Evolutionary conservation across 2,888 invertebrate genomes (phyloP).

Genomic region (Microctonus aethiopoides): DNA sequence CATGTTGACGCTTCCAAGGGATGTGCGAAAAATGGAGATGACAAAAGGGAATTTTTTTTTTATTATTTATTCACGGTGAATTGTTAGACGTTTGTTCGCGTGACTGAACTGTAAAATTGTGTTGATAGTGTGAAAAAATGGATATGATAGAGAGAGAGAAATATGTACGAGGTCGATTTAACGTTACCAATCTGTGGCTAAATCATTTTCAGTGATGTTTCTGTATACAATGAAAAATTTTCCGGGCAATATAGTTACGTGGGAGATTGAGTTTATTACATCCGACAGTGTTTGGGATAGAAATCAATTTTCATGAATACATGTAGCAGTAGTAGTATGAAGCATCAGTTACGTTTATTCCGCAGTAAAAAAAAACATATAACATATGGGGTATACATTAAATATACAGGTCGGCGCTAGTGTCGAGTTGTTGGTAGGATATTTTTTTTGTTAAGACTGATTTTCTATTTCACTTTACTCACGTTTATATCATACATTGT

Average conservation of each 20-base stretch:
- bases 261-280: neutral
- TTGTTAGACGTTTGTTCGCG: neutral
- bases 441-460: neutral
- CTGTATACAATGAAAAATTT: neutral
- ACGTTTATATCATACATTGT: neutral
- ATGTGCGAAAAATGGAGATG: neutral
- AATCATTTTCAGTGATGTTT: neutral
- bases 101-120: neutral
- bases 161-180: neutral
- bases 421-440: conserved; percentile 3
- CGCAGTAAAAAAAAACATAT: conserved; percentile 35
- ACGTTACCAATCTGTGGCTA: neutral
- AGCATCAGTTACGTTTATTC: conserved; percentile 51
- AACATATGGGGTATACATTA: conserved; percentile 32
- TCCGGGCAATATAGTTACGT: neutral
- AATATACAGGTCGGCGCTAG: conserved; percentile 36
- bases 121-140: neutral
- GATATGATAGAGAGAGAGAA: neutral
- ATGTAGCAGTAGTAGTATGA: conserved; percentile 41
- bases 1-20: neutral
- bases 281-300: neutral
- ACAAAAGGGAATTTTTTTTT: neutral
- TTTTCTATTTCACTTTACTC: neutral
- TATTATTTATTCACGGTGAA: neutral
- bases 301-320: conserved; percentile 5